A percentile compares a stretch with the other conserved stretches of the same genome.
These are phyloP conservation scores for Heliconius congener DNA, from an alignment of 1,140 invertebrate genomes.

Conservation along the genomic window DNA sequence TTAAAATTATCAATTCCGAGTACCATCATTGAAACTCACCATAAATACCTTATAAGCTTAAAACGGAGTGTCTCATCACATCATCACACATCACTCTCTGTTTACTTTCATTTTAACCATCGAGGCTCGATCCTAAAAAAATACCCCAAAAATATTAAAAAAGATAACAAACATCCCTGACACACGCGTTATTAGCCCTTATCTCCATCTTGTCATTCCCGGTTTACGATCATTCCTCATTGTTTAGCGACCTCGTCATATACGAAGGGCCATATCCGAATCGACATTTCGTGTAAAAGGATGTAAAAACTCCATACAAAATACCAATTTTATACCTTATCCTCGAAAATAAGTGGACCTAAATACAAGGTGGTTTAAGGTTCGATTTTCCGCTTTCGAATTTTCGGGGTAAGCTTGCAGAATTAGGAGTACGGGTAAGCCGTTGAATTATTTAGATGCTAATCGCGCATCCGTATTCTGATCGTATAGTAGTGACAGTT, in stretches of 20 bases:
- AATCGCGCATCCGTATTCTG: constrained; percentile 75
- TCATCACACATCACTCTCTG: too few relatives aligned
- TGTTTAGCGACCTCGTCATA: constrained; percentile 67
- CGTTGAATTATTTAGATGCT: constrained; percentile 78
- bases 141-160: background rate
- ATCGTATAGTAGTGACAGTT: constrained; percentile 57
- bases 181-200: constrained; percentile 64
- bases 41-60: too few relatives aligned
- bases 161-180: constrained; percentile 21
- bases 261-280: constrained; percentile 63
- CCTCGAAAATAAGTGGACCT: background rate
- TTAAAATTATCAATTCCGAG: too few relatives aligned
- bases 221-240: constrained; percentile 69
- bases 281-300: constrained; percentile 76
- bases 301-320: constrained; percentile 73
- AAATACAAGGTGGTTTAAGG: constrained; percentile 4
- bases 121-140: background rate
- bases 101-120: background rate
- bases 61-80: too few relatives aligned
- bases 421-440: constrained; percentile 62
- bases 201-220: constrained; percentile 69
- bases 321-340: constrained; percentile 28
- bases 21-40: too few relatives aligned
- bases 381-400: background rate
- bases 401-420: constrained; percentile 31